Base-by-base conservation (phyloP, 2,888 invertebrate species). In the Ashinkailepas kermadecensis region DNA sequence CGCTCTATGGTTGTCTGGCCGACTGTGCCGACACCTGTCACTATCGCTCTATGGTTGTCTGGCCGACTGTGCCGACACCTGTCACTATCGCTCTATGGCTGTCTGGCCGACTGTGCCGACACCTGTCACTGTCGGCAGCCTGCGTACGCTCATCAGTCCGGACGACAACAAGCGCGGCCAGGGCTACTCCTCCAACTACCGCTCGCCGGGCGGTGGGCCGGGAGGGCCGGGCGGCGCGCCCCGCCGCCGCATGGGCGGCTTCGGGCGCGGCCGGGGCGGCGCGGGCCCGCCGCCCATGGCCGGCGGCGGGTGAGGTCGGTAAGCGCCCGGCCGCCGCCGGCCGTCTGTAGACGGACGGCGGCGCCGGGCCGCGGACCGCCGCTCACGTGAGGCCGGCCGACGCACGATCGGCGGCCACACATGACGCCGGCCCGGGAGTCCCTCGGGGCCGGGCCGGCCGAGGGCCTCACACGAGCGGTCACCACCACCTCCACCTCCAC, bases 11-110 rank as follows among this genome's bases (percentile, higher is more conserved):
- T 4, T 13, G 13, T 54, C 23, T 67, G 12, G 39, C 12, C n/a
- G 56, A 2, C 65, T 54, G 9, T 18, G n/a, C 13, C n/a, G 21
- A 15, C 18, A 21, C 54, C 21, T 23, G 12, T 81, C 86, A 88
- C 85, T 87, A 9, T 12, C n/a, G n/a, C 23, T 67, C 23, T 11
- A 21, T 18, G n/a, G 25, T 4, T 13, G 13, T 54, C 23, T 67
- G 12, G 39, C 12, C n/a, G 56, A 2, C 65, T 54, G 9, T 18
- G n/a, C 13, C n/a, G 21, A 15, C 18, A 11, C 54, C 21, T 54
- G 12, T 81, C 81, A 54, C 23, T 39, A 13, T 57, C 67, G 12
- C 54, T 67, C 4, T 39, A 15, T 54, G 21, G 18, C 23, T 39
- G 11, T 25, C 57, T 13, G 13, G n/a, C 39, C 12, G 13, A 39